These are phyloP conservation scores for Melanotus villosus DNA, from an alignment of 2,888 invertebrate genomes.

Conservation along the genomic window DNA sequence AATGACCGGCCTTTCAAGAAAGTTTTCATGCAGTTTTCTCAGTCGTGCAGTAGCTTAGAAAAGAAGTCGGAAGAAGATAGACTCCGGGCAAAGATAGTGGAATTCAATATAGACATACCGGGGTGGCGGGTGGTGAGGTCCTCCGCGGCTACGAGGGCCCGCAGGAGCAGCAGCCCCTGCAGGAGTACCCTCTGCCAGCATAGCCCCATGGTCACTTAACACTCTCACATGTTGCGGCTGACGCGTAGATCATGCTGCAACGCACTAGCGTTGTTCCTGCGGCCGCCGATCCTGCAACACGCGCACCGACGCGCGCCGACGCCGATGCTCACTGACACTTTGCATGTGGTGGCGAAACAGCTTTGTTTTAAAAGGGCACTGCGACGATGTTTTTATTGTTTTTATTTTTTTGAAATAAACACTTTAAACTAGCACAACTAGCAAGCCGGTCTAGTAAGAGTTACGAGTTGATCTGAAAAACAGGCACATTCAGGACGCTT, in stretches of 20 bases:
- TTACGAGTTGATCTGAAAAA: too few relatives aligned
- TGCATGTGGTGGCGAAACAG: constrained; percentile 7
- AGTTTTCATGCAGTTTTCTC: too few relatives aligned
- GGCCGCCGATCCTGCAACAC: constrained; percentile 42
- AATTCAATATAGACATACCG: constrained; percentile 51
- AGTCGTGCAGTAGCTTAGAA: too few relatives aligned
- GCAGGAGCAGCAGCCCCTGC: constrained; percentile 61
- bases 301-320: constrained; percentile 45
- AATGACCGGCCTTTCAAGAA: too few relatives aligned
- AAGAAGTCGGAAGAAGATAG: too few relatives aligned
- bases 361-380: too few relatives aligned
- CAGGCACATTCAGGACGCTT: too few relatives aligned
- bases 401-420: too few relatives aligned
- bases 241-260: constrained; percentile 56
- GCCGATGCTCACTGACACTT: constrained; percentile 21
- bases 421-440: too few relatives aligned
- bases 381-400: too few relatives aligned
- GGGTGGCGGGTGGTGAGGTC: constrained; percentile 51
- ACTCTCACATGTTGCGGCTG: constrained; percentile 59
- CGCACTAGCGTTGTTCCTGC: constrained; percentile 55
- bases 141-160: constrained; percentile 57
- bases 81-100: background rate
- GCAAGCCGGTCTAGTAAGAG: too few relatives aligned
- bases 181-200: constrained; percentile 62
- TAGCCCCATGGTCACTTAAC: constrained; percentile 63